Evolutionary conservation across 2,888 invertebrate genomes (phyloP), one percentile per base, ranked within the genome.

Genomic region (Plusia festucae): DNA sequence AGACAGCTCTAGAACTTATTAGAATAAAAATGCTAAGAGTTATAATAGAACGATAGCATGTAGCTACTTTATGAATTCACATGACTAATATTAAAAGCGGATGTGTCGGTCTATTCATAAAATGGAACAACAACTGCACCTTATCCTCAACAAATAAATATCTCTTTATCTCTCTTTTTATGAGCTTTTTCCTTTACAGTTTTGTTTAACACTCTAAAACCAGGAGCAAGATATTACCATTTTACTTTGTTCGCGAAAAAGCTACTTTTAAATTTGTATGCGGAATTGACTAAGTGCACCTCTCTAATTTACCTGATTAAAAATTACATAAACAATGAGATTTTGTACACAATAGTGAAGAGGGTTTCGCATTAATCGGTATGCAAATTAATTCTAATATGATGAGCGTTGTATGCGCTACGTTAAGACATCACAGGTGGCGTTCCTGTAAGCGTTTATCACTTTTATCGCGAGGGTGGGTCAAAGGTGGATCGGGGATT

Each of bases 331-430:
- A 79, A 85, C 79, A 77, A 73, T 71, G 72, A 81, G 77, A 85
- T 83, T 83, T 85, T 88, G 89, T 90, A 90, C 88, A 90, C 91
- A 90, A 87, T 88, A 85, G 86, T 87, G 90, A 87, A 85, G 86
- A 87, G 85, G 84, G 83, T 88, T 89, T 86, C 86, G 82, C 85
- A 88, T 89, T 88, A 81, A 85, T 85, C 88, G 85, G 86, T 84
- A 90, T 91, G 91, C 88, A 91, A 92, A 92, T 91, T 89, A 91
- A 91, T 92, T 90, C 85, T 87, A 88, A 91, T 91, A 91, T 87
- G 88, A 88, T 85, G 89, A 88, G 86, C 88, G 87, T 85, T 86
- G 87, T 86, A 88, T 90, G 86, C 89, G 85, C 88, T 88, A 82
- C 84, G 82, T 89, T 87, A 89, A 89, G 88, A 87, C 84, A 83